Evolutionary conservation across 2,888 invertebrate genomes (phyloP).

Genomic region (Amphimallon solstitiale): DNA sequence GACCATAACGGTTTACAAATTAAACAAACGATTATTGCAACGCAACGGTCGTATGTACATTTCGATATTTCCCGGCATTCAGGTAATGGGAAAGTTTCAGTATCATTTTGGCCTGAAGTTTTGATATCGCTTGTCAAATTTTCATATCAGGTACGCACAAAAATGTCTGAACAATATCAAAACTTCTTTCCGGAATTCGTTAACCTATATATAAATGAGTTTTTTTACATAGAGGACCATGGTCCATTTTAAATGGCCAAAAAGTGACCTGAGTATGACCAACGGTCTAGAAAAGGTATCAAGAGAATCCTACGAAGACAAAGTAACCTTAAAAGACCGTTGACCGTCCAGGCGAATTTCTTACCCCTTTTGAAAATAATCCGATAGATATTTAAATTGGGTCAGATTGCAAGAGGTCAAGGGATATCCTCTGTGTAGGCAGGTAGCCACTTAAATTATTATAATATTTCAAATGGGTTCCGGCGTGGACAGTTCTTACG

Average conservation of each 20-base stretch:
- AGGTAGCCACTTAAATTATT: constrained; percentile 26
- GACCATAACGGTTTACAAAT: constrained; percentile 13
- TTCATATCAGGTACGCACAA: background rate
- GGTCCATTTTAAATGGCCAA: constrained; percentile 38
- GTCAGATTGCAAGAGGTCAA: constrained; percentile 37
- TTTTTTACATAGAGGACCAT: constrained; percentile 33
- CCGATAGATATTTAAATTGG: constrained; percentile 39
- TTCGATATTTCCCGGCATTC: background rate
- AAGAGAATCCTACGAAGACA: background rate
- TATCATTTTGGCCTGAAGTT: constrained; percentile 7
- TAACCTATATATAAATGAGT: constrained; percentile 29
- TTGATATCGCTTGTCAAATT: background rate
- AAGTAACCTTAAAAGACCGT: constrained; percentile 20
- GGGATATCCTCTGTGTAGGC: constrained; percentile 35
- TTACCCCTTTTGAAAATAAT: constrained; percentile 31
- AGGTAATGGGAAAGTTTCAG: constrained; percentile 10
- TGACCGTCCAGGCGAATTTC: constrained; percentile 23
- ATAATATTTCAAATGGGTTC: constrained; percentile 16
- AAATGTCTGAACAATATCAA: constrained; percentile 8
- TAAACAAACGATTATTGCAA: background rate
- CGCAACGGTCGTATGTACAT: background rate
- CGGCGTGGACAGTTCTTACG: background rate
- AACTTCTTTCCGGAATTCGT: constrained; percentile 36
- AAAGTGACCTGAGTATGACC: constrained; percentile 36
- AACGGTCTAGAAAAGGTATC: constrained; percentile 35